Evolutionary conservation across 2,888 invertebrate genomes (phyloP).

Genomic region (Thyatira batis): DNA sequence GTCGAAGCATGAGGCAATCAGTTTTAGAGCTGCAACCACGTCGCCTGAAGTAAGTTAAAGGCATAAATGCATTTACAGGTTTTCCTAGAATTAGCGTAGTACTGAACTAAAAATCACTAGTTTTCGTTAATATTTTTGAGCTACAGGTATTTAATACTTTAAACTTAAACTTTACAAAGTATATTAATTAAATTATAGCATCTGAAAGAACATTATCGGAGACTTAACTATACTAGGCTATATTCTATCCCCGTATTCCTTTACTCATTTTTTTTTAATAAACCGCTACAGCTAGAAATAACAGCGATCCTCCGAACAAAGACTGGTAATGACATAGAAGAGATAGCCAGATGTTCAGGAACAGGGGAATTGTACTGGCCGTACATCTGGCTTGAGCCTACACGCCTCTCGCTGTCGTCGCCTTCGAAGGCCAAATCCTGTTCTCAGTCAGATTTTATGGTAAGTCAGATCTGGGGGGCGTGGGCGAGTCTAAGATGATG

Average conservation of each 20-base stretch:
- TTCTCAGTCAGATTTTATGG: background rate
- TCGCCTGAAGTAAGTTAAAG: conserved; percentile 51
- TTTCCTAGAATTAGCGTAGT: background rate
- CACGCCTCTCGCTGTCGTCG: background rate
- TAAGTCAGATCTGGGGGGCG: too few relatives aligned
- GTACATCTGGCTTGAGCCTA: conserved; percentile 52
- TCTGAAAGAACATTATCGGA: too few relatives aligned
- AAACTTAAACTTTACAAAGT: too few relatives aligned
- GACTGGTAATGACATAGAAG: conserved; percentile 26
- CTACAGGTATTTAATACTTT: too few relatives aligned
- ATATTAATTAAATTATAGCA: too few relatives aligned
- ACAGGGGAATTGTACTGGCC: conserved; percentile 72
- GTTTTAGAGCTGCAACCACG: conserved; percentile 60
- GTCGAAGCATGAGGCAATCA: conserved; percentile 52
- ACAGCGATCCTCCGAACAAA: conserved; percentile 51
- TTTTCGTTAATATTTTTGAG: too few relatives aligned
- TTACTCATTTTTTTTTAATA: too few relatives aligned
- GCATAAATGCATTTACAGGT: background rate
- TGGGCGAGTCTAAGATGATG: too few relatives aligned
- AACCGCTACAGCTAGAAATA: conserved; percentile 67
- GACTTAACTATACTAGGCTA: too few relatives aligned
- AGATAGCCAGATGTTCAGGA: conserved; percentile 51
- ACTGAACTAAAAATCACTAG: too few relatives aligned
- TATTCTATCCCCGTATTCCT: too few relatives aligned
- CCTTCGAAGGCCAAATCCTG: background rate